Evolutionary conservation across 2,797 vertebrate species (phyloP).

Genomic region (Jordanella pulchra): DNA sequence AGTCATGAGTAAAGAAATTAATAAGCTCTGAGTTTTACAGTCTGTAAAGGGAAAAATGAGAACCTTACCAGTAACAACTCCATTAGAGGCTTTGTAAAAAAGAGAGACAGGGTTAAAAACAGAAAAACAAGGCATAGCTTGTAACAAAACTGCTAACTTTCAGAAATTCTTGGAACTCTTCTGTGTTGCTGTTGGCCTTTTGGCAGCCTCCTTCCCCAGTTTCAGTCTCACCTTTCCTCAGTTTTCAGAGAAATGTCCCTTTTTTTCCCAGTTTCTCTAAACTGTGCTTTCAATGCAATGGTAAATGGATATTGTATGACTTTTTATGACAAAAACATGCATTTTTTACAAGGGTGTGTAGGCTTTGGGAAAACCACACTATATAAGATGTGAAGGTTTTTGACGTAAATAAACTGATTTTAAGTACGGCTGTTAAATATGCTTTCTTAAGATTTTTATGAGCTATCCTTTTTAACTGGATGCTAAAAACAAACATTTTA

Average conservation of each 20-base stretch:
- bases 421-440: too few relatives aligned
- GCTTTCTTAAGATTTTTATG: not conserved
- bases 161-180: not conserved
- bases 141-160: not conserved
- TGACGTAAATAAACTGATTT: not conserved
- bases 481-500: too few relatives aligned
- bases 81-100: too few relatives aligned
- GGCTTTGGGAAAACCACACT: not conserved
- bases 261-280: not conserved
- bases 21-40: not conserved
- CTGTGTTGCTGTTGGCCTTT: not conserved
- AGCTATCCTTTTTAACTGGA: not conserved
- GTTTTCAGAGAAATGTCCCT: not conserved
- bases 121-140: not conserved
- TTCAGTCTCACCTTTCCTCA: not conserved
- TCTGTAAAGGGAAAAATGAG: not conserved
- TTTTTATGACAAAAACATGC: not conserved
- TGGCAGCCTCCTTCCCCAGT: not conserved
- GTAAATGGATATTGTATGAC: not conserved
- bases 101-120: not conserved
- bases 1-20: not conserved
- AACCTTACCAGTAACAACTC: not conserved
- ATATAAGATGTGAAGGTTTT: not conserved
- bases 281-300: too few relatives aligned
- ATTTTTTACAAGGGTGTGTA: not conserved